These are phyloP conservation scores for Halichondria panicea DNA, from an alignment of 37 sponge, comb jelly and placozoan species.

Conservation along the genomic window DNA sequence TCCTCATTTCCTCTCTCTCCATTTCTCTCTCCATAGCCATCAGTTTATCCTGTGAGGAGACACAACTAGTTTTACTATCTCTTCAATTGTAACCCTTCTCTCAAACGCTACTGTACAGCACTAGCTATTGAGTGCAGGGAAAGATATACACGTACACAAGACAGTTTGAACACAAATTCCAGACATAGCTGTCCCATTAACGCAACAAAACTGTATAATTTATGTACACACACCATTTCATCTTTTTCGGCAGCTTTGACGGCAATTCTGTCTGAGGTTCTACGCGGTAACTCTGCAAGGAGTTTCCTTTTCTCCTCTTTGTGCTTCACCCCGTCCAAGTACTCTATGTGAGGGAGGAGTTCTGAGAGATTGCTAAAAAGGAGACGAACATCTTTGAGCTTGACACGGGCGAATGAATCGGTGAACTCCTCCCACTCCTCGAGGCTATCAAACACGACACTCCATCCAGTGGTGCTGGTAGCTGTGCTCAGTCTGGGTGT, in stretches of 20 bases:
- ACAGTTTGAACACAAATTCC: not conserved
- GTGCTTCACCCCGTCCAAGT: conserved; percentile 14
- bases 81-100: not conserved
- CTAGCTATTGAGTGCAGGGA: no score
- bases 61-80: not conserved
- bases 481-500: not conserved
- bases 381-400: conserved; percentile 9
- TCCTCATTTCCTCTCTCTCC: conserved; percentile 62
- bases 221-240: conserved; percentile 66
- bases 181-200: not conserved
- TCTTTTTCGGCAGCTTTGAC: conserved; percentile 48
- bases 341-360: conserved; percentile 54
- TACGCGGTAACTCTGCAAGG: conserved; percentile 54
- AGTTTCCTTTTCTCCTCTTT: conserved; percentile 54
- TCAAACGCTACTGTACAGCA: no score
- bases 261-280: conserved; percentile 74
- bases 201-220: not conserved
- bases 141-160: no score
- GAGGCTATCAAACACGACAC: conserved; percentile 52
- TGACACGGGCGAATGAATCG: conserved; percentile 25
- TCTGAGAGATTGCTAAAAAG: conserved; percentile 4
- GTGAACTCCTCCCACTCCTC: conserved; percentile 80
- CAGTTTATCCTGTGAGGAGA: conserved; percentile 39
- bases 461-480: conserved; percentile 33
- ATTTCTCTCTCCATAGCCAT: conserved; percentile 56